Percentiles rank a stretch among this genome's conserved stretches.
phyloP scores from a whole-genome alignment of 2,888 invertebrate species.

The Pristionchus entomophagus region DNA sequence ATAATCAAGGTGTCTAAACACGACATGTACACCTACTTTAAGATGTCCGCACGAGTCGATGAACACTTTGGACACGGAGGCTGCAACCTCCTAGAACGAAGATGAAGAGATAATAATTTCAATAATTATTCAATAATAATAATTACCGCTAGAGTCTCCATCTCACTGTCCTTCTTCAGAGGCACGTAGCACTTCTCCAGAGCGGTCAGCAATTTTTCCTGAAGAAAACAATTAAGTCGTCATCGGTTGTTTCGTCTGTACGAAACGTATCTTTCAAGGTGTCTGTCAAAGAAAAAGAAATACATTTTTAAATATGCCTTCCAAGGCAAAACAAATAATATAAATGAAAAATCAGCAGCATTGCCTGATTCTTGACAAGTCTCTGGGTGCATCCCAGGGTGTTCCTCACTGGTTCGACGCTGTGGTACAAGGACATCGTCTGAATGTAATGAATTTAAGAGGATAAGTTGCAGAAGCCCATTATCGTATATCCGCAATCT shows the following conservation, averaged over 20 bases:
- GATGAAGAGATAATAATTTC: neutral
- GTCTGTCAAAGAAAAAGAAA: no score
- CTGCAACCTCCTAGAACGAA: neutral
- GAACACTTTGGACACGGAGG: slow-evolving; percentile 20
- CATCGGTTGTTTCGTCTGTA: no score
- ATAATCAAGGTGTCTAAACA: no score
- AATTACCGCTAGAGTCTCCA: neutral
- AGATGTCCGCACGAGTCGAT: slow-evolving; percentile 31
- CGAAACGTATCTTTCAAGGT: no score
- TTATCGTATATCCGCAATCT: neutral
- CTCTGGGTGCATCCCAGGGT: slow-evolving; percentile 42
- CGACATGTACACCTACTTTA: no score
- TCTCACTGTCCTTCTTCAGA: neutral
- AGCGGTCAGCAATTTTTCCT: neutral
- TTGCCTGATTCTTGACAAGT: slow-evolving; percentile 29
- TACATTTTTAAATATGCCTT: no score
- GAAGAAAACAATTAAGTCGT: no score
- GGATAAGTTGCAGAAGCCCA: no score
- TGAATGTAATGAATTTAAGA: neutral
- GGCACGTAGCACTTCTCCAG: slow-evolving; percentile 15
- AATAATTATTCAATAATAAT: no score
- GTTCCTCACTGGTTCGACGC: neutral
- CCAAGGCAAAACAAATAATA: no score
- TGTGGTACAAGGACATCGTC: slow-evolving; percentile 32
- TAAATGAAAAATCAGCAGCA: no score